These are phyloP conservation scores for Erythrocercus mccallii DNA, from an alignment of 2,113 vertebrate species.

Conservation along the genomic window DNA sequence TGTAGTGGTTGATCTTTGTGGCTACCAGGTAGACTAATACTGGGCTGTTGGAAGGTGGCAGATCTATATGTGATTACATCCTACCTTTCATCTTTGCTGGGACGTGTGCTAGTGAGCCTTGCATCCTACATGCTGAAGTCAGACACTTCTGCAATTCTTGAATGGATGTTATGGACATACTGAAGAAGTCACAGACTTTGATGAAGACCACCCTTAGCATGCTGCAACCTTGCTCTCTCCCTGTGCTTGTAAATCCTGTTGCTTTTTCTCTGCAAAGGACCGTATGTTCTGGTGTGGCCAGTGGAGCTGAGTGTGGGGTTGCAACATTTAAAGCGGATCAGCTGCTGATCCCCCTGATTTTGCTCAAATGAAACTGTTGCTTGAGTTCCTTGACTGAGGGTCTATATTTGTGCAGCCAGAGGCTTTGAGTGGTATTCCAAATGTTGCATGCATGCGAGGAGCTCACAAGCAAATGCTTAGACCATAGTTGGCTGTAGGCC, in stretches of 20 bases:
- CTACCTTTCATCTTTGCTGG: neutral
- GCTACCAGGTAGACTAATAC: neutral
- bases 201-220: neutral
- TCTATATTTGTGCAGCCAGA: neutral
- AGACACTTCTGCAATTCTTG: neutral
- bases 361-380: neutral
- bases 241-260: neutral
- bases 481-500: conserved; percentile 10
- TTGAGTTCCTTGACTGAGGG: neutral
- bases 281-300: neutral
- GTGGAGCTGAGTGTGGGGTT: neutral
- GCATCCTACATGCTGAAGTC: neutral
- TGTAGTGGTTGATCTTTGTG: neutral
- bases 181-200: neutral
- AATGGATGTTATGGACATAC: fast-evolving
- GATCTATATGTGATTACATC: fast-evolving
- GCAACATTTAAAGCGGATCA: neutral
- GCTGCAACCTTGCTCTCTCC: neutral
- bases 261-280: neutral
- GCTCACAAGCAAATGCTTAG: neutral
- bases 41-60: neutral
- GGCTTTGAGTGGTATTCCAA: neutral
- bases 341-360: neutral
- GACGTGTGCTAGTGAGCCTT: neutral
- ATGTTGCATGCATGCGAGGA: neutral